Conservation (phyloP, 2,113 vertebrate genomes). For the Lipotes vexillifer region DNA sequence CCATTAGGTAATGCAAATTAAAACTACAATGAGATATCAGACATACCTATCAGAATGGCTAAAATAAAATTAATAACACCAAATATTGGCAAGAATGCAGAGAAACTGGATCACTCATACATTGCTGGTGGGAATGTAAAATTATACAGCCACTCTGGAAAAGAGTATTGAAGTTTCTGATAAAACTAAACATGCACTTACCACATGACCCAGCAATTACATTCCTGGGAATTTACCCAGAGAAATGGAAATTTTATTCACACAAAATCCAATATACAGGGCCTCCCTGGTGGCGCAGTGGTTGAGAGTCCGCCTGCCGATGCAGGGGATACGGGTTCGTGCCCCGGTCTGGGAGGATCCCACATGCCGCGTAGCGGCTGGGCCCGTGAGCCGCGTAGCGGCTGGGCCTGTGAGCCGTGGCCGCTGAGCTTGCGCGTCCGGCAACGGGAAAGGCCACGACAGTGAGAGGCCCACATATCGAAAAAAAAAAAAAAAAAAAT, state of each 20-base stretch:
- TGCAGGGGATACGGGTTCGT: no score
- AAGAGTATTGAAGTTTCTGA: not conserved
- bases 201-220: not conserved
- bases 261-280: no score
- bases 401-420: no score
- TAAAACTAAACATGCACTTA: not conserved
- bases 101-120: not conserved
- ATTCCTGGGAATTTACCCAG: not conserved
- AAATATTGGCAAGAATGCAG: not conserved
- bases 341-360: no score
- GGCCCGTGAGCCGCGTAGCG: no score
- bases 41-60: not conserved
- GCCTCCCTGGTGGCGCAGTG: no score
- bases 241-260: slow-evolving; percentile 27
- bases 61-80: not conserved
- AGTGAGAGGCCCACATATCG: no score
- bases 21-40: not conserved
- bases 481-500: no score
- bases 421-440: no score
- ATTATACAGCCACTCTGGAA: not conserved
- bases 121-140: not conserved
- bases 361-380: no score
- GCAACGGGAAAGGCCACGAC: no score
- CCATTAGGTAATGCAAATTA: not conserved
- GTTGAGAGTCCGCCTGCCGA: no score